phyloP scores from a whole-genome alignment of 1,140 invertebrate species.

The Pogonus chalceus region DNA sequence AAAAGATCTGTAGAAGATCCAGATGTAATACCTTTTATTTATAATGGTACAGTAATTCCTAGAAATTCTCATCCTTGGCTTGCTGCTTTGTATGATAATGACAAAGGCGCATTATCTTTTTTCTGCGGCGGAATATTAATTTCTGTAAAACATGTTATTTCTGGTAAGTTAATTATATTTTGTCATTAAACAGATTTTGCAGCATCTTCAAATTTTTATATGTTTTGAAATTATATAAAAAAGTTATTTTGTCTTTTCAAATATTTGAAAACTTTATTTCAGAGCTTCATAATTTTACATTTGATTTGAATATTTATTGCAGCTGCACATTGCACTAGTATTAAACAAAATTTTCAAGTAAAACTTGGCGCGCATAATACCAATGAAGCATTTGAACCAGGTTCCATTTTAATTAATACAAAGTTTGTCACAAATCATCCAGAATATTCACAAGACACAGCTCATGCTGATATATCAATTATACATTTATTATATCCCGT shows the following conservation, averaged over 20 bases:
- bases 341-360: neutral
- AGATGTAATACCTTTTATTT: neutral
- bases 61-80: neutral
- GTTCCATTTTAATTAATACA: neutral
- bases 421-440: neutral
- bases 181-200: too few relatives aligned
- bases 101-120: neutral
- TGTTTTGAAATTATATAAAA: too few relatives aligned
- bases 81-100: neutral
- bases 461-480: neutral
- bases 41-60: neutral
- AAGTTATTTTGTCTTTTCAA: too few relatives aligned
- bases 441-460: neutral
- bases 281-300: neutral
- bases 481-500: neutral
- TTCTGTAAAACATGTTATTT: neutral
- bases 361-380: neutral
- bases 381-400: neutral
- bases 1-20: neutral
- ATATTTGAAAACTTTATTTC: neutral
- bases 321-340: neutral
- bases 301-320: neutral
- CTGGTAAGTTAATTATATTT: too few relatives aligned
- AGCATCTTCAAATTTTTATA: too few relatives aligned
- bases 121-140: neutral